These are phyloP conservation scores for Phainopepla nitens DNA, from an alignment of 2,113 vertebrate species.

Conservation along the genomic window DNA sequence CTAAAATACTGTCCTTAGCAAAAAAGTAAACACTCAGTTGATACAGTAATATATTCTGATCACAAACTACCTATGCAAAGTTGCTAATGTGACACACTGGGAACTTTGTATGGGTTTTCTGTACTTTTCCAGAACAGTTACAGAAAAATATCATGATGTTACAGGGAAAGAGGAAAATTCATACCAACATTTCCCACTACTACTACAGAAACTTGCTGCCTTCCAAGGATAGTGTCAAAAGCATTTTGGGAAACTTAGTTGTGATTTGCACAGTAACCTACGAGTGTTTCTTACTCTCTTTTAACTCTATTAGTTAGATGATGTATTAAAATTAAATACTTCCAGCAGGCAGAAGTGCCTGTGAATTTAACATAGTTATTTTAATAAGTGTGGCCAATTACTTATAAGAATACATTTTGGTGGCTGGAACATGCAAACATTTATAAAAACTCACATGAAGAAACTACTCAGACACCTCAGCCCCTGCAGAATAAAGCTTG, in stretches of 20 bases:
- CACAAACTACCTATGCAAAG: conserved; percentile 57
- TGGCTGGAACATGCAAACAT: background rate
- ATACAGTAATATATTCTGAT: conserved; percentile 63
- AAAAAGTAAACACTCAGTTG: conserved; percentile 44
- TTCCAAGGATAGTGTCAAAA: background rate
- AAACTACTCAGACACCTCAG: background rate
- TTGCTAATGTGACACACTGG: conserved; percentile 50
- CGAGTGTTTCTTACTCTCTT: conserved; percentile 44
- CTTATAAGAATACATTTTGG: conserved; percentile 22
- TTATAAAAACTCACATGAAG: background rate
- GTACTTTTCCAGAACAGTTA: conserved; percentile 65
- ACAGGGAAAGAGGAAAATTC: conserved; percentile 18
- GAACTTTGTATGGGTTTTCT: conserved; percentile 52
- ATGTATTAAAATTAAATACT: conserved; percentile 52
- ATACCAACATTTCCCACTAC: background rate
- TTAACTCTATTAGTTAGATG: conserved; percentile 39
- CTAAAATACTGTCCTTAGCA: conserved; percentile 27
- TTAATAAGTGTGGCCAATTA: conserved; percentile 48
- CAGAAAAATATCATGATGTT: conserved; percentile 23
- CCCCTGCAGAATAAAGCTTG: background rate
- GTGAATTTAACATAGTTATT: conserved; percentile 56
- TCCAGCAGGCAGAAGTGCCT: conserved; percentile 52
- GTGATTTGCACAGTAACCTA: conserved; percentile 51
- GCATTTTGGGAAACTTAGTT: conserved; percentile 54
- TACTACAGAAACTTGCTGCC: background rate